Evolutionary conservation across 2,113 vertebrate genomes (phyloP).

Genomic region (Aplodontia rufa): DNA sequence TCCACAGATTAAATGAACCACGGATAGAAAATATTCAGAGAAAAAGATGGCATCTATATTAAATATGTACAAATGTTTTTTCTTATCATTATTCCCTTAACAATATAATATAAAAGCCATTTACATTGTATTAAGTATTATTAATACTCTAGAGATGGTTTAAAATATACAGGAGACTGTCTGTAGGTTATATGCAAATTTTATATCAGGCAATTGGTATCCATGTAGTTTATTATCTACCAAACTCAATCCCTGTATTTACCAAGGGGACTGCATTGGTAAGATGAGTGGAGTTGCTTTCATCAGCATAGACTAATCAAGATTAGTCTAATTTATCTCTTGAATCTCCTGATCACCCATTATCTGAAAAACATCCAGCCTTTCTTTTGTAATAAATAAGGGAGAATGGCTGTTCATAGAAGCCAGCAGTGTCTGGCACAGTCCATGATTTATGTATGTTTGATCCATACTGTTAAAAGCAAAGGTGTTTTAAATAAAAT

Average conservation of each 20-base stretch:
- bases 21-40: background rate
- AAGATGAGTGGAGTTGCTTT: background rate
- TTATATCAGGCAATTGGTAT: background rate
- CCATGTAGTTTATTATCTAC: background rate
- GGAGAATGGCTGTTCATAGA: background rate
- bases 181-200: background rate
- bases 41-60: background rate
- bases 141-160: too few species aligned
- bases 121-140: background rate
- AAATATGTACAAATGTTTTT: background rate
- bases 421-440: background rate
- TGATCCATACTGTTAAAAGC: background rate
- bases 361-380: background rate
- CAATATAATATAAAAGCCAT: background rate
- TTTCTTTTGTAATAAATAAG: background rate
- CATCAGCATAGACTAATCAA: background rate
- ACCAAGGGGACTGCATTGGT: background rate
- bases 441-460: background rate
- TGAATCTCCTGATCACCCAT: background rate
- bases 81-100: background rate
- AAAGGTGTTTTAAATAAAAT: conserved; percentile 22
- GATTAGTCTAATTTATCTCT: background rate
- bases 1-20: background rate
- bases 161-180: background rate
- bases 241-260: background rate